Conservation (phyloP, 1,140 invertebrate species). For the Pseudomyrmex dendroicus region DNA sequence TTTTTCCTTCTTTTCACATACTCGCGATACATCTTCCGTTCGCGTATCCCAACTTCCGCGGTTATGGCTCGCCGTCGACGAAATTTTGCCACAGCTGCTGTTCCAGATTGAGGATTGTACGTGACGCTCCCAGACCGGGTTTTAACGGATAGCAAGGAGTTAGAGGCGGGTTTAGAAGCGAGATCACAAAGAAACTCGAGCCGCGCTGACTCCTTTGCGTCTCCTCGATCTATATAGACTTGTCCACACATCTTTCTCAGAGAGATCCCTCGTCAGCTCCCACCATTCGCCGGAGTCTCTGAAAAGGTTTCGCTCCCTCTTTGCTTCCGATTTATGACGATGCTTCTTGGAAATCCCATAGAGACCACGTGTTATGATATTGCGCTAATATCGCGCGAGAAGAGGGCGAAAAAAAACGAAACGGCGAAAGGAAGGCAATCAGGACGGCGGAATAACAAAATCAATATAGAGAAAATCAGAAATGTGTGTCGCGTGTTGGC, state of each 20-base stretch:
- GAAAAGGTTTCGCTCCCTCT: neutral
- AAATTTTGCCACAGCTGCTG: constrained; percentile 19
- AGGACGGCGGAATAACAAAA: no score
- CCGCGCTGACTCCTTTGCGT: neutral
- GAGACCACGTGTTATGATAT: no score
- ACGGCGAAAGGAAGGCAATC: no score
- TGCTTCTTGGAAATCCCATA: no score
- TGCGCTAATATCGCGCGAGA: no score
- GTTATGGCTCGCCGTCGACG: neutral
- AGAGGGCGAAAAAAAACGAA: no score
- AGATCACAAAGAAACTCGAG: constrained; percentile 22
- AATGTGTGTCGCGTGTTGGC: no score
- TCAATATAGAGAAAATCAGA: no score
- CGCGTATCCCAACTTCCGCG: neutral
- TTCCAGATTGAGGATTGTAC: constrained; percentile 26
- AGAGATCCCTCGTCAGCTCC: neutral
- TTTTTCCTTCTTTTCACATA: constrained; percentile 14
- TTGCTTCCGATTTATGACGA: no score
- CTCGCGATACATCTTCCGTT: constrained; percentile 22
- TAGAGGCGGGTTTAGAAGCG: neutral
- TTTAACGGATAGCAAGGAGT: constrained; percentile 11
- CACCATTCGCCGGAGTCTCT: neutral
- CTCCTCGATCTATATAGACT: no score
- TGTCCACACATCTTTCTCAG: neutral
- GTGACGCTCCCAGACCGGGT: neutral